Percentiles rank a stretch among this genome's conserved stretches.
phyloP scores from a whole-genome alignment of 37 sponge, comb jelly and placozoan genomes.

The Petrosia ficiformis region DNA sequence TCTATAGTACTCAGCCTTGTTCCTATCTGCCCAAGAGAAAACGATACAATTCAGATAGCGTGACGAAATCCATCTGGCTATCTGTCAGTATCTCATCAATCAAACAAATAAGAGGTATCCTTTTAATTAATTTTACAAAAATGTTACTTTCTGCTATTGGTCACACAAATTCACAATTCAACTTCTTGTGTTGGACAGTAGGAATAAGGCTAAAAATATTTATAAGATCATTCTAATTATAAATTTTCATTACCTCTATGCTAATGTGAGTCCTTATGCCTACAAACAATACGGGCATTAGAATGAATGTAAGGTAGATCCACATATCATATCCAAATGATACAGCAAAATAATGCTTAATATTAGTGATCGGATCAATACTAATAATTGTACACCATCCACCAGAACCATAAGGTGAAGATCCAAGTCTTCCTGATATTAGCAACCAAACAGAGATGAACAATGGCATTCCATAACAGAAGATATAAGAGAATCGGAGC shows the following conservation, averaged over 20 bases:
- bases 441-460: conserved; percentile 36
- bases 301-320: conserved; percentile 38
- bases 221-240: too few relatives aligned
- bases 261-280: conserved; percentile 18
- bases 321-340: conserved; percentile 45
- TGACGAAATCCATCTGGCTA: too few relatives aligned
- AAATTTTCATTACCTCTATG: conserved; percentile 41
- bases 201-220: too few relatives aligned
- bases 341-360: neutral
- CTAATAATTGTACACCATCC: conserved; percentile 33
- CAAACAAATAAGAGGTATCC: too few relatives aligned
- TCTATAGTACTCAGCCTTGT: too few relatives aligned
- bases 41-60: too few relatives aligned
- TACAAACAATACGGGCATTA: conserved; percentile 31
- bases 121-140: too few relatives aligned
- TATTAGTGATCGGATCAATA: neutral
- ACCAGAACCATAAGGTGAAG: conserved; percentile 11
- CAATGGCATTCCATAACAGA: conserved; percentile 31
- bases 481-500: conserved; percentile 2
- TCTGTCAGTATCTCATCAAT: too few relatives aligned
- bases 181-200: too few relatives aligned
- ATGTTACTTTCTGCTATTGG: too few relatives aligned
- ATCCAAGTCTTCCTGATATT: conserved; percentile 2
- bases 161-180: too few relatives aligned
- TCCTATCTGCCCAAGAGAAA: too few relatives aligned